A percentile compares a stretch with the other conserved stretches of the same genome.
Conservation (phyloP, 2,797 vertebrate genomes). For the Silurus aristotelis region DNA sequence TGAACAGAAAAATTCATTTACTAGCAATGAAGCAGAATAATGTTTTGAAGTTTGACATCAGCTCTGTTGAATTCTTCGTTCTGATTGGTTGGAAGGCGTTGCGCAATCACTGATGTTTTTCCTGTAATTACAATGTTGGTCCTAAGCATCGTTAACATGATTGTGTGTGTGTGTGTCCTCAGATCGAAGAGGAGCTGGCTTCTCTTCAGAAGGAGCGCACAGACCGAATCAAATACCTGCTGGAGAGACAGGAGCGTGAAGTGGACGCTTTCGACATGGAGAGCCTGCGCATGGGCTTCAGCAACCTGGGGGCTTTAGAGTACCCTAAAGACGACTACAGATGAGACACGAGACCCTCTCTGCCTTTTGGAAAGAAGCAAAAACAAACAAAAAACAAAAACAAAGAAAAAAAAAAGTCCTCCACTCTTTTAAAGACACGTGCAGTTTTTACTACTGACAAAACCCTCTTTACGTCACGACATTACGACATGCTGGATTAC, state of each 20-base stretch:
- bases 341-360: conserved; percentile 78
- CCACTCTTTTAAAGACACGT: conserved; percentile 33
- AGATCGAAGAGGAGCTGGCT: conserved; percentile 98
- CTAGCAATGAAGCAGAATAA: too few species aligned
- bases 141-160: not conserved
- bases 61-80: too few species aligned
- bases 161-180: not conserved
- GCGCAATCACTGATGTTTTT: too few species aligned
- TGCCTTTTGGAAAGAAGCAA: conserved; percentile 10
- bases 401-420: conserved; percentile 37
- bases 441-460: conserved; percentile 77
- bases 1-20: too few species aligned
- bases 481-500: conserved; percentile 81
- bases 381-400: conserved; percentile 10
- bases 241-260: conserved; percentile 96
- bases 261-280: conserved; percentile 94
- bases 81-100: too few species aligned
- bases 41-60: too few species aligned
- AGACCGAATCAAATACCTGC: conserved; percentile 91
- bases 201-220: conserved; percentile 98
- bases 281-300: conserved; percentile 93
- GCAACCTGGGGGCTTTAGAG: conserved; percentile 90
- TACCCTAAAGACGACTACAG: conserved; percentile 98
- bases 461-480: conserved; percentile 70
- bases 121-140: too few species aligned